Conservation (phyloP, 1,140 invertebrate species). For the Calephelis virginiensis region DNA sequence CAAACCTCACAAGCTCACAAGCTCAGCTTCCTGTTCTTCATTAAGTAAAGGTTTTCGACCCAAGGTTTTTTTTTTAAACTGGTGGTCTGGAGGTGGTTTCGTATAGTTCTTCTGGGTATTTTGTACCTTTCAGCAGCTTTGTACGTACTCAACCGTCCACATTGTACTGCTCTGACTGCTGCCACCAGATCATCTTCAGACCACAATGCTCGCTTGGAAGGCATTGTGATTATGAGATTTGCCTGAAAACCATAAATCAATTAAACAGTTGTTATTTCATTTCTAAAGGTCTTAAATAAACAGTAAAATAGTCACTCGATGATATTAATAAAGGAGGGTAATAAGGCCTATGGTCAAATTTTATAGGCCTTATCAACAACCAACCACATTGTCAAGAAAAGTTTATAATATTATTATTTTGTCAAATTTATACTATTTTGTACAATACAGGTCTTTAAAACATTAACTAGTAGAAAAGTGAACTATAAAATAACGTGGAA, state of each 20-base stretch:
- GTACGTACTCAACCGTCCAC: conserved; percentile 28
- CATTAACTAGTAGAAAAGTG: too few species aligned
- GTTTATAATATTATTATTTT: too few species aligned
- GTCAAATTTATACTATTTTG: too few species aligned
- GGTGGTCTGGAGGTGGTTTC: too few species aligned
- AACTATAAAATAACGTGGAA: too few species aligned
- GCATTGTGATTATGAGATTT: conserved; percentile 16
- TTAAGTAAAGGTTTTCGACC: conserved; percentile 34
- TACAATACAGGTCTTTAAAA: too few species aligned
- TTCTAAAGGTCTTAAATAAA: neutral
- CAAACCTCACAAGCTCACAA: too few species aligned
- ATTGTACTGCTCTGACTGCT: conserved; percentile 30
- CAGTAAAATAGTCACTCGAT: conserved; percentile 9
- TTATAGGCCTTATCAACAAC: conserved; percentile 25
- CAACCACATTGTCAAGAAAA: neutral
- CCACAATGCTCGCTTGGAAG: conserved; percentile 29
- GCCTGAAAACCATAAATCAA: conserved; percentile 4
- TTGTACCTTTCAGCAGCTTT: conserved; percentile 33
- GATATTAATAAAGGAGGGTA: conserved; percentile 17
- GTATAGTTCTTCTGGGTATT: conserved; percentile 37
- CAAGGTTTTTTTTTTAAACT: conserved; percentile 22
- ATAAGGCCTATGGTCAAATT: conserved; percentile 26
- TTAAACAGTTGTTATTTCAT: conserved; percentile 6
- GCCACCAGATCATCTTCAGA: conserved; percentile 26
- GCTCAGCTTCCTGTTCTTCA: neutral